Evolutionary conservation across 2,888 invertebrate genomes (phyloP).

Genomic region (Phoronis australis): DNA sequence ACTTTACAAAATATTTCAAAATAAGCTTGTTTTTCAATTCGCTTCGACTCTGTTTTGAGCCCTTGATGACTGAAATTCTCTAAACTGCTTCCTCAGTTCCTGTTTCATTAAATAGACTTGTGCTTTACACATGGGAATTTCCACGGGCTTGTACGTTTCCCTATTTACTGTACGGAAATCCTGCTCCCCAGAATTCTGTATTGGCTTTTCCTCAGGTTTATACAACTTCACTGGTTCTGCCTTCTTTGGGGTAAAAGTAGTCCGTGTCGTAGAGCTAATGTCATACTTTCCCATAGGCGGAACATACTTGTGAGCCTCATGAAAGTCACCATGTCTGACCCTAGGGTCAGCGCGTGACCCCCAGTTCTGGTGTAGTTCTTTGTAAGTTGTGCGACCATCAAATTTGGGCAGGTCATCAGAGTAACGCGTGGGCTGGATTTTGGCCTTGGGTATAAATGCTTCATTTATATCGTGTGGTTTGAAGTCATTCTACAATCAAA

Average conservation of each 20-base stretch:
- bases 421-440: no score
- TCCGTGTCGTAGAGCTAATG: constrained; percentile 19
- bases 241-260: constrained; percentile 30
- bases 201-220: constrained; percentile 28
- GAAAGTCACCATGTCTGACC: constrained; percentile 40
- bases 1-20: no score
- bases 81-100: constrained; percentile 26
- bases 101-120: constrained; percentile 35
- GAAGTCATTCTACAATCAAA: no score
- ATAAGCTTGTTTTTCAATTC: no score
- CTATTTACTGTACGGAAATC: constrained; percentile 38
- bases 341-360: constrained; percentile 21
- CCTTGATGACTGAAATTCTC: no score
- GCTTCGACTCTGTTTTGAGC: no score
- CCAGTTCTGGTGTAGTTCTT: constrained; percentile 41
- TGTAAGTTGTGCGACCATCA: constrained; percentile 34
- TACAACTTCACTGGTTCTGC: constrained; percentile 23
- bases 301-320: constrained; percentile 38
- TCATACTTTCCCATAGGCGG: constrained; percentile 33
- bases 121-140: constrained; percentile 31
- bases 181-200: constrained; percentile 21
- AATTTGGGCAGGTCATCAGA: constrained; percentile 28
- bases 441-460: no score
- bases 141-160: constrained; percentile 29
- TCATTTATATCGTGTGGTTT: no score